Evolutionary conservation across 2,113 vertebrate species (phyloP), one percentile per base, ranked within the genome.

Genomic region (Oreotrochilus melanogaster): DNA sequence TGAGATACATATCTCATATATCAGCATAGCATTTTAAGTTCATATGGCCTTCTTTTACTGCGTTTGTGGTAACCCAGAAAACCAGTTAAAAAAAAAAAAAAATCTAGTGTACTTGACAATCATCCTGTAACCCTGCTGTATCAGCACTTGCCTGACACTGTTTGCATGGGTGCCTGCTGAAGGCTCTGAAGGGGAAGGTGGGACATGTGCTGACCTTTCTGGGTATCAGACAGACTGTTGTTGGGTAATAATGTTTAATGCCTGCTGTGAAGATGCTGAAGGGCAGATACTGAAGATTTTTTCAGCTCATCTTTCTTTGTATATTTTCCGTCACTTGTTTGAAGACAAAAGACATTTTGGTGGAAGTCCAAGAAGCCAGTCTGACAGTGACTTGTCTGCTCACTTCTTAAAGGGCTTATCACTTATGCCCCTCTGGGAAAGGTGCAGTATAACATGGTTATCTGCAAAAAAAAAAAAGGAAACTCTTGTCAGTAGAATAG

Each of bases 1-100:
- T 22, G n/a, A 66, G 22, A 57, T 33, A 30, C 17, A 6, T 56
- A 87, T 47, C 43, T 45, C 43, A 45, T 45, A 47, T 37, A 67
- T 62, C 43, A 89, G 42, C 35, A 30, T 45, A 7, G 31, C 33
- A 28, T 95, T 96, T 84, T 56, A 78, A 96, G 61, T 71, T 24
- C 11, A 31, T 60, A 18, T 9, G 25, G 28, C 45, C 5, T 0
- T 78, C 27, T 92, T 88, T 74, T 60, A 48, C 30, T 78, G 5
- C 54, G 47, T 58, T 78, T 85, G 61, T 86, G 24, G 65, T 72
- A 95, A 86, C 51, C n/a, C 22, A 67, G n/a, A 95, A 88, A 75
- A 75, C 2, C 24, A 82, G 35, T 61, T 57, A 4, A 76, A 88
- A 88, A 56, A 45, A 88, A 88, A 56, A 45, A 62, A 31, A 5